Evolutionary conservation across 2,113 vertebrate species (phyloP), one percentile per base, ranked within the genome.

Genomic region (Xenotilapia caudafasciata): DNA sequence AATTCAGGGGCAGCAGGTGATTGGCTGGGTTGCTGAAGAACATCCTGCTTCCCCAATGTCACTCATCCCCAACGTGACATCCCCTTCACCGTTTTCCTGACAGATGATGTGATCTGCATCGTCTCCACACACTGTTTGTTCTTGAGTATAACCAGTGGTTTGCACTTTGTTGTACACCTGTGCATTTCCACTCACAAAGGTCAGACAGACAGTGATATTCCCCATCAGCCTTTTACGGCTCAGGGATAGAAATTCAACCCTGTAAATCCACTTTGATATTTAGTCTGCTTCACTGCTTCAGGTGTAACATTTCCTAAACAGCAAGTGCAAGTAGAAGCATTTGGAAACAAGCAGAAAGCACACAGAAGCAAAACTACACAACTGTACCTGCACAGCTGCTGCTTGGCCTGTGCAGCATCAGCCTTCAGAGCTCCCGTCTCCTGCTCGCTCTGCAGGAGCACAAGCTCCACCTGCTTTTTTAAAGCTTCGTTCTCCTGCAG

Each of bases 401-500:
- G 94, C 90, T 96, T 92, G 68, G 96, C 96, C 58, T 95, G 95
- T 13, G 80, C 90, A n/a, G 94, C 60, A 0, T 95, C 80, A 0
- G 82, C 91, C 86, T 96, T 95, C 45, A 97, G 94, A 8, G 92
- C 95, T 42, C 94, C 88, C 83, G 90, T 94, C 89, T 98, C 96
- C 83, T 96, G 94, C 88, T 96, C 93, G 15, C 89, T 93, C 79
- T 97, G 96, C 33, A 95, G 79, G 81, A 95, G 93, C 55, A 98
- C 56, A 54, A 79, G 94, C 89, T 97, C 94, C 35, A 98, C 80
- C n/a, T 95, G 95, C 82, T 85, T 92, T 90, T 92, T 96, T 86
- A 99, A 91, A 81, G 89, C 94, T 40, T 93, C 93, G 60, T 98
- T 99, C 96, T 99, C 97, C 90, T 97, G 96, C 79, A 97, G 93